These are phyloP conservation scores for Amiota mariae DNA, from an alignment of 2,888 invertebrate species.

Conservation along the genomic window DNA sequence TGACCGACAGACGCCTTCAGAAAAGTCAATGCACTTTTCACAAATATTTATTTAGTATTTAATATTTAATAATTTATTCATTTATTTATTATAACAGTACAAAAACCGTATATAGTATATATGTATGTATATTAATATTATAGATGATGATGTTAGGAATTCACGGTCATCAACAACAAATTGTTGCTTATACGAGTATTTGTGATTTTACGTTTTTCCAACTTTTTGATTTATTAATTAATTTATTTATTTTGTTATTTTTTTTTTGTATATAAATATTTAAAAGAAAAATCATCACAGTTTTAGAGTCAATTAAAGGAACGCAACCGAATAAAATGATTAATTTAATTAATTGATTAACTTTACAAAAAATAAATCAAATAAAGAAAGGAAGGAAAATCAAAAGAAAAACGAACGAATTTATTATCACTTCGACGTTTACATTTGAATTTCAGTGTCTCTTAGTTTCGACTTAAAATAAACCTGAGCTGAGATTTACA, in stretches of 20 bases:
- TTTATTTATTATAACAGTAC: conserved; percentile 5
- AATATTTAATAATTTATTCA: background rate
- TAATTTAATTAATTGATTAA: too few species aligned
- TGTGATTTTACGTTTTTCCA: background rate
- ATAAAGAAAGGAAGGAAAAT: conserved; percentile 28
- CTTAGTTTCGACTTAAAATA: too few species aligned
- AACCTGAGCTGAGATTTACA: too few species aligned
- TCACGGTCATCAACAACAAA: conserved; percentile 20
- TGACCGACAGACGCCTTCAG: background rate
- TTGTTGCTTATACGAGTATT: conserved; percentile 3
- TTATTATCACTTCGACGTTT: too few species aligned
- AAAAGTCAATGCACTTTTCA: conserved; percentile 36
- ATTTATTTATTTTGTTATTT: too few species aligned
- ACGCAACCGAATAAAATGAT: too few species aligned
- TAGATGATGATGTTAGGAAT: background rate
- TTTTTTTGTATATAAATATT: too few species aligned
- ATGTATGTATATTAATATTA: too few species aligned
- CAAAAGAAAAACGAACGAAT: conserved; percentile 16
- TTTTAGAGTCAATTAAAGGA: too few species aligned
- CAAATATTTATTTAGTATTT: conserved; percentile 33
- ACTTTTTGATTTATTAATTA: background rate
- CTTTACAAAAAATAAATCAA: background rate
- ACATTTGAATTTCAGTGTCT: too few species aligned
- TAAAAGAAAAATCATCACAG: too few species aligned
- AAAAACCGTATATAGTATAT: too few species aligned